These are phyloP conservation scores for Chromis chromis DNA, from an alignment of 2,797 vertebrate species.

Conservation along the genomic window DNA sequence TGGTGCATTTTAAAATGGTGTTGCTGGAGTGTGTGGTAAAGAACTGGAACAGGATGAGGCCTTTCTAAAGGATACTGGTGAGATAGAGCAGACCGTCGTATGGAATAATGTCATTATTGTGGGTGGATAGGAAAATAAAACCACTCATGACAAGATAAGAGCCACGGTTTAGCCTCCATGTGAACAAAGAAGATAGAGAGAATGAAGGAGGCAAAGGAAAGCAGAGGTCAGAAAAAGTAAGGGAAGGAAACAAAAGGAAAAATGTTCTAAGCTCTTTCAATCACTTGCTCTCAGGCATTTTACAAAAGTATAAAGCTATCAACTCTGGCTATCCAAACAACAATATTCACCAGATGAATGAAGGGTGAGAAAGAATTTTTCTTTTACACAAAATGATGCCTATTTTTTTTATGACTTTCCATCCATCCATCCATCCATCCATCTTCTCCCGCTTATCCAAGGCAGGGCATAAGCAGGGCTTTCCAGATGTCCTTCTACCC, in stretches of 20 bases:
- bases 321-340: too few relatives aligned
- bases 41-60: slow-evolving; percentile 46
- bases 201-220: slow-evolving; percentile 23
- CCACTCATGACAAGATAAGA: slow-evolving; percentile 61
- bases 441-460: too few relatives aligned
- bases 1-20: neutral
- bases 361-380: too few relatives aligned
- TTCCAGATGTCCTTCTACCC: too few relatives aligned
- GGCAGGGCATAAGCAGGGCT: too few relatives aligned
- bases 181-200: slow-evolving; percentile 24
- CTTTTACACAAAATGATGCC: too few relatives aligned
- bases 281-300: neutral
- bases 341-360: too few relatives aligned
- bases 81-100: slow-evolving; percentile 40
- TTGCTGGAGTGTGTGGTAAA: slow-evolving; percentile 1
- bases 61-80: slow-evolving; percentile 29
- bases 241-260: slow-evolving; percentile 18
- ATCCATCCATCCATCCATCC: too few relatives aligned
- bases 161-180: slow-evolving; percentile 34
- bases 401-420: too few relatives aligned
- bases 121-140: slow-evolving; percentile 64
- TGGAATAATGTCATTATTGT: slow-evolving; percentile 58
- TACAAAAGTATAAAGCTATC: neutral
- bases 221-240: slow-evolving; percentile 23
- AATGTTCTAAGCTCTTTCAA: neutral